phyloP scores from a whole-genome alignment of 2,113 vertebrate species.

The Lagopus leucura region DNA sequence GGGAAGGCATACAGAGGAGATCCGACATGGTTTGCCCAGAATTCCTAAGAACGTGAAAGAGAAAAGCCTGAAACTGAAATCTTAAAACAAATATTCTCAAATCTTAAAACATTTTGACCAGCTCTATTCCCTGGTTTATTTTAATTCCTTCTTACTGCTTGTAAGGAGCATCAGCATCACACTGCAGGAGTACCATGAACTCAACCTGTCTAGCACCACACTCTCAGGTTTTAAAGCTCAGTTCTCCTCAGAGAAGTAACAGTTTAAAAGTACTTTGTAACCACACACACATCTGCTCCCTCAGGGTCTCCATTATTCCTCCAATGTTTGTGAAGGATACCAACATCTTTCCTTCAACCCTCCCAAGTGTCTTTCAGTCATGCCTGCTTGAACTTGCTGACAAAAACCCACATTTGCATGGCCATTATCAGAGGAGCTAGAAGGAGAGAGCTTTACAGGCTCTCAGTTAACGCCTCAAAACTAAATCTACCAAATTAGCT shows the following conservation, averaged over 20 bases:
- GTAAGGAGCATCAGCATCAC: not conserved
- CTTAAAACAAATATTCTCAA: not conserved
- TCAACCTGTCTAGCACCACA: not conserved
- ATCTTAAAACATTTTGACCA: not conserved
- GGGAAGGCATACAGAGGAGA: not conserved
- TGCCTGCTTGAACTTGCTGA: slow-evolving; percentile 53
- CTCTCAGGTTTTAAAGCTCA: not conserved
- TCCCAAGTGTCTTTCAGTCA: slow-evolving; percentile 42
- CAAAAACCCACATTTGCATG: slow-evolving; percentile 55
- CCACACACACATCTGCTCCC: slow-evolving; percentile 20
- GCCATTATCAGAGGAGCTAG: slow-evolving; percentile 15
- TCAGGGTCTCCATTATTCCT: slow-evolving; percentile 39
- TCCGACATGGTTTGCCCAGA: not conserved
- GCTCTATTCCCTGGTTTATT: not conserved
- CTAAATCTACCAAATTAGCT: not conserved
- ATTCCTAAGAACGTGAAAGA: not conserved
- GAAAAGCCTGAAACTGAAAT: not conserved
- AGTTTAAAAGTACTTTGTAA: slow-evolving; percentile 54
- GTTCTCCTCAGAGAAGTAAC: slow-evolving; percentile 16
- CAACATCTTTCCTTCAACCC: not conserved
- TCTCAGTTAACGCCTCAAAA: slow-evolving; percentile 33
- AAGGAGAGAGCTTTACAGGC: not conserved
- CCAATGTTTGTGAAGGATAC: not conserved
- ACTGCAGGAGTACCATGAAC: not conserved
- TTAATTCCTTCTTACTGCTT: not conserved